Evolutionary conservation across 2,113 vertebrate genomes (phyloP).

Genomic region (Myxocyprinus asiaticus): DNA sequence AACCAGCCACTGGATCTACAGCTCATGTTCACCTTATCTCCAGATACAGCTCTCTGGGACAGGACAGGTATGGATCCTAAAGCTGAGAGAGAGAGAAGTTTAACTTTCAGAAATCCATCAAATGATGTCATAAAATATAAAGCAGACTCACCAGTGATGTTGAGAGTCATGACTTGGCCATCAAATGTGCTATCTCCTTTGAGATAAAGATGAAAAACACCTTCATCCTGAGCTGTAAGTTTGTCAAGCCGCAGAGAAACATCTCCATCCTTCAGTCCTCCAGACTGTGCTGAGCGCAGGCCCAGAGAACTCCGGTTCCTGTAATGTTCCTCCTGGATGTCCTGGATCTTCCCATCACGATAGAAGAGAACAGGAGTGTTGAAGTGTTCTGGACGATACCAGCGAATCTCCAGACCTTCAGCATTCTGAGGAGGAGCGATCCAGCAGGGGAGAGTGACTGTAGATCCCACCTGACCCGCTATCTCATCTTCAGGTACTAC

Average conservation of each 20-base stretch:
- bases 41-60: neutral
- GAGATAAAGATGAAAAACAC: conserved; percentile 60
- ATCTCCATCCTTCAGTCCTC: conserved; percentile 57
- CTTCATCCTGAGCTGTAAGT: conserved; percentile 47
- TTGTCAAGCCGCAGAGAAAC: conserved; percentile 63
- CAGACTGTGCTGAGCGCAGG: conserved; percentile 37
- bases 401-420: conserved; percentile 61
- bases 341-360: neutral
- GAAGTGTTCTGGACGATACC: conserved; percentile 38
- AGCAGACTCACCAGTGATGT: conserved; percentile 61
- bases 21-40: conserved; percentile 59
- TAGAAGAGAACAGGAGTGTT: conserved; percentile 37
- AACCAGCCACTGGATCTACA: conserved; percentile 69
- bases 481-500: neutral
- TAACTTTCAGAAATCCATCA: no score
- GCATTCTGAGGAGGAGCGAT: conserved; percentile 54
- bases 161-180: neutral
- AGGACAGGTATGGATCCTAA: conserved; percentile 55
- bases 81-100: conserved; percentile 43
- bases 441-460: conserved; percentile 63
- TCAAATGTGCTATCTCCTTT: conserved; percentile 54
- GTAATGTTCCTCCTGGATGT: neutral
- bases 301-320: conserved; percentile 56
- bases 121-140: no score
- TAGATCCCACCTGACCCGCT: neutral